A percentile compares a stretch with the other conserved stretches of the same genome.
phyloP scores from a whole-genome alignment of 2,888 invertebrate species.

The Oegoconia quadripuncta region DNA sequence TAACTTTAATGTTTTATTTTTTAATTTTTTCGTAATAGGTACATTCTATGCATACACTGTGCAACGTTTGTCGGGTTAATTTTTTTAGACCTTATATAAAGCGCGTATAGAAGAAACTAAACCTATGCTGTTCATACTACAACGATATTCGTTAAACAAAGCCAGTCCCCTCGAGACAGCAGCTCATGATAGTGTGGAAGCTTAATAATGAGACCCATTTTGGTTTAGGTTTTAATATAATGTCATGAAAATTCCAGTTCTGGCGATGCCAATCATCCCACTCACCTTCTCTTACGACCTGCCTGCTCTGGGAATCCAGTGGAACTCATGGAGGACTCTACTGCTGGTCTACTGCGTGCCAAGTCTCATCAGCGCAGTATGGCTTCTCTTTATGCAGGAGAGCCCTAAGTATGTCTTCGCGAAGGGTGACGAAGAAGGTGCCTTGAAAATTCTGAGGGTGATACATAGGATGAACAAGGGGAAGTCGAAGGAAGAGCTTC shows the following conservation, averaged over 20 bases:
- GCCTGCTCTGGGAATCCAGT: constrained; percentile 65
- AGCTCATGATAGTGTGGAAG: too few relatives aligned
- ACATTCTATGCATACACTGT: too few relatives aligned
- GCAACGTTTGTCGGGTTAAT: too few relatives aligned
- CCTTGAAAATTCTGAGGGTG: constrained; percentile 59
- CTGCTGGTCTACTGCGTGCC: constrained; percentile 83
- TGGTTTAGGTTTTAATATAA: background rate
- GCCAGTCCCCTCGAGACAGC: too few relatives aligned
- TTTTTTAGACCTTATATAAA: too few relatives aligned
- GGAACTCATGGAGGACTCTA: constrained; percentile 87
- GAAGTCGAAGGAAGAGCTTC: constrained; percentile 31
- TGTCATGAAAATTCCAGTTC: constrained; percentile 50
- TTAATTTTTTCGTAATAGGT: too few relatives aligned
- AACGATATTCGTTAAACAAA: too few relatives aligned
- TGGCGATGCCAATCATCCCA: constrained; percentile 83
- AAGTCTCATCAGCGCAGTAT: constrained; percentile 76
- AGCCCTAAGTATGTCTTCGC: constrained; percentile 86
- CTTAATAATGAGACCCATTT: background rate
- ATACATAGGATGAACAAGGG: constrained; percentile 51
- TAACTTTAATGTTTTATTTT: too few relatives aligned
- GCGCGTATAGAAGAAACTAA: too few relatives aligned
- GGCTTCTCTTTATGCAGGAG: constrained; percentile 81
- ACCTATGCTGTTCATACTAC: too few relatives aligned
- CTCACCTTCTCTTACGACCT: constrained; percentile 53
- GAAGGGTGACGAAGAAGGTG: constrained; percentile 75